phyloP scores from a whole-genome alignment of 2,113 vertebrate genomes.

The Sinocyclocheilus rhinocerous region DNA sequence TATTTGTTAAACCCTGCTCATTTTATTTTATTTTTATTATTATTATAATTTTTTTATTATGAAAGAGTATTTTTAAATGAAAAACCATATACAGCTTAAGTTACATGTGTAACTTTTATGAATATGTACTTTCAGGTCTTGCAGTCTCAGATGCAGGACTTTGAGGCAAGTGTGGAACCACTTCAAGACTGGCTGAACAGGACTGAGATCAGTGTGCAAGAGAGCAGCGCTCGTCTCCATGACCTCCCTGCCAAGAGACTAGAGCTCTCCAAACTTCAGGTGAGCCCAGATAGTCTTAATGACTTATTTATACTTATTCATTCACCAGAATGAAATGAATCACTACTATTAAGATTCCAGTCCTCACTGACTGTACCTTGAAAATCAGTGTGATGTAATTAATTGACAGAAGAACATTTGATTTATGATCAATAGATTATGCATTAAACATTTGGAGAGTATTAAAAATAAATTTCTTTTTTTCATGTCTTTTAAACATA shows the following conservation, averaged over 20 bases:
- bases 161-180: slow-evolving; percentile 88
- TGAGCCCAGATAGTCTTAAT: slow-evolving; percentile 58
- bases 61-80: background rate
- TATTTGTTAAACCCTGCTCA: too few species aligned
- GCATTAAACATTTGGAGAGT: background rate
- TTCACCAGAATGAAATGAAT: background rate
- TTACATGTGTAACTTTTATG: background rate
- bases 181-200: slow-evolving; percentile 89
- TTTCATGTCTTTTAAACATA: background rate
- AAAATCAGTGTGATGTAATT: background rate
- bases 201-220: slow-evolving; percentile 84
- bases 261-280: slow-evolving; percentile 94
- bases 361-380: background rate
- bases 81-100: background rate
- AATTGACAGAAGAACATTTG: background rate
- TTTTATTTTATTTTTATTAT: too few species aligned
- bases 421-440: background rate
- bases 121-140: slow-evolving; percentile 77
- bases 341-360: background rate
- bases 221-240: slow-evolving; percentile 85
- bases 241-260: slow-evolving; percentile 90
- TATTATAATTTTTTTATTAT: too few species aligned
- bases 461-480: background rate
- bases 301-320: background rate
- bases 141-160: slow-evolving; percentile 93